Evolutionary conservation across 1,140 invertebrate species (phyloP).

Genomic region (Saccostrea glomerata): DNA sequence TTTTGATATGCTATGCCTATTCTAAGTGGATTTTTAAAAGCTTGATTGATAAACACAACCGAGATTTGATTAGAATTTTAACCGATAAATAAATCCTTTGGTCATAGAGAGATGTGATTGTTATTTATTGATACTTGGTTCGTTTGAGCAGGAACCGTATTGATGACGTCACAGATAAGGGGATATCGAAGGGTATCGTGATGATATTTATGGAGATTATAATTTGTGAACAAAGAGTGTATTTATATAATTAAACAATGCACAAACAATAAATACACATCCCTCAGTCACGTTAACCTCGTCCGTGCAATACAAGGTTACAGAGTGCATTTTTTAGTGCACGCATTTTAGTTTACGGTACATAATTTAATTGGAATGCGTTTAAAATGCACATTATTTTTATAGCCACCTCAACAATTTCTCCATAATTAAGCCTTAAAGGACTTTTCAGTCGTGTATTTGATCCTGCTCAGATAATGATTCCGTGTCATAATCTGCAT

Average conservation of each 20-base stretch:
- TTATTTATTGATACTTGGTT: neutral
- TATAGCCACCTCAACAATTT: too few species aligned
- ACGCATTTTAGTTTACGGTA: too few species aligned
- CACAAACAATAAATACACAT: neutral
- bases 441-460: too few species aligned
- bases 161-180: constrained; percentile 9
- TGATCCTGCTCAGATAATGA: too few species aligned
- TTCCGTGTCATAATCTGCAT: too few species aligned
- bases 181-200: neutral
- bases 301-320: neutral
- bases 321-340: too few species aligned
- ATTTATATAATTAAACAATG: neutral
- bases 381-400: too few species aligned
- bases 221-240: neutral
- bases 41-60: neutral
- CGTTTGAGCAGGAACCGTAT: neutral
- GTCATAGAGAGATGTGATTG: neutral
- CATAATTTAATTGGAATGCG: too few species aligned
- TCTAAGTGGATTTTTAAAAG: neutral
- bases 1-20: neutral
- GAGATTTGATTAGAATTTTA: neutral
- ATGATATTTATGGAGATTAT: neutral
- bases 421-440: too few species aligned
- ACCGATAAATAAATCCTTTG: neutral
- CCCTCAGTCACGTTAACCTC: neutral